Percentiles rank a stretch among this genome's conserved stretches.
Evolutionary conservation across 2,888 invertebrate species (phyloP).

Genomic region (Baccha elongata): DNA sequence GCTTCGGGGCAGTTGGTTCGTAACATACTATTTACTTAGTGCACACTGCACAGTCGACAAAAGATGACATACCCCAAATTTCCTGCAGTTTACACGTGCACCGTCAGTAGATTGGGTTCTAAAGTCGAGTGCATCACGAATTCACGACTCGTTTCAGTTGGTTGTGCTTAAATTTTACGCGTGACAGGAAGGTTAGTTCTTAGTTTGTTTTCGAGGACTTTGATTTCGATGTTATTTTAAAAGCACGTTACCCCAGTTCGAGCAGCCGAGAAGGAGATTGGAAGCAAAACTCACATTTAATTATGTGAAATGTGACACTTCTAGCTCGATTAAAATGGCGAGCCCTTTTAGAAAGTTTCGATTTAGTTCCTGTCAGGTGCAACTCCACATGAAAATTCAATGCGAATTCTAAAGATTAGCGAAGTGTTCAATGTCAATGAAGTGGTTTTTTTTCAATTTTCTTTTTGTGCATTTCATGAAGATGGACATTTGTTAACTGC

Average conservation of each 20-base stretch:
- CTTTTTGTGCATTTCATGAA: neutral
- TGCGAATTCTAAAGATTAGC: constrained; percentile 90
- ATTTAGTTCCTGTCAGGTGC: constrained; percentile 88
- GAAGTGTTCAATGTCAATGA: constrained; percentile 84
- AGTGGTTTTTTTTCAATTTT: neutral
- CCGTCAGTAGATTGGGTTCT: constrained; percentile 88
- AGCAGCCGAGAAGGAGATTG: constrained; percentile 88
- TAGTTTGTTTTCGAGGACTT: constrained; percentile 88
- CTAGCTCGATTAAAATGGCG: constrained; percentile 90
- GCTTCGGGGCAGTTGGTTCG: constrained; percentile 88
- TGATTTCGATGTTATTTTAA: constrained; percentile 90
- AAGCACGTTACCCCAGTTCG: constrained; percentile 87
- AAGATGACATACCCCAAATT: constrained; percentile 90
- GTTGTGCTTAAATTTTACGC: constrained; percentile 90
- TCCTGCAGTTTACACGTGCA: constrained; percentile 90
- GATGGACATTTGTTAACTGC: constrained; percentile 48
- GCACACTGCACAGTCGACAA: constrained; percentile 88
- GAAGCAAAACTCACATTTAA: constrained; percentile 85
- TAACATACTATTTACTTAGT: constrained; percentile 89
- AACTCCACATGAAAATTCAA: constrained; percentile 89
- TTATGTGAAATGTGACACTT: constrained; percentile 92
- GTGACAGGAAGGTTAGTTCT: constrained; percentile 89
- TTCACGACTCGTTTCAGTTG: constrained; percentile 87
- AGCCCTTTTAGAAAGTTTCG: constrained; percentile 90
- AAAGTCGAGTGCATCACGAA: constrained; percentile 89